These are phyloP conservation scores for Bujurquina vittata DNA, from an alignment of 2,113 vertebrate genomes.

Conservation along the genomic window DNA sequence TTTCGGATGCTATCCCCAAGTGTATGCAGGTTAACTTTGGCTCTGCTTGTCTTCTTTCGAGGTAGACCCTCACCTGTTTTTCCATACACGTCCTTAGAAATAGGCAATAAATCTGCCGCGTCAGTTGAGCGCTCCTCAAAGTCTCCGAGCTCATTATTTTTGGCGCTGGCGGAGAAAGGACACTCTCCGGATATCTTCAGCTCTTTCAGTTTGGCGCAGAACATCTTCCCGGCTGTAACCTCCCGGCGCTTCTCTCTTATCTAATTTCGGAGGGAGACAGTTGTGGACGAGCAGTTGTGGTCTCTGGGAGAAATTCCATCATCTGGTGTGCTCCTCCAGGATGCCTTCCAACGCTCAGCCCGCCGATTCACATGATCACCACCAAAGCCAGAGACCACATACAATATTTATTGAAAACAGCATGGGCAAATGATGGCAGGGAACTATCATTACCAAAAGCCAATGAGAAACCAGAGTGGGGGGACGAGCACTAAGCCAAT, in stretches of 20 bases:
- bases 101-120: slow-evolving; percentile 74
- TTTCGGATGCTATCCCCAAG: slow-evolving; percentile 95
- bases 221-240: slow-evolving; percentile 83
- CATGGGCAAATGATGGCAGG: slow-evolving; percentile 66
- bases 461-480: slow-evolving; percentile 69
- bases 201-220: slow-evolving; percentile 96
- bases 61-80: slow-evolving; percentile 76
- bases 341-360: slow-evolving; percentile 27
- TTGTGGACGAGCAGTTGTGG: slow-evolving; percentile 50
- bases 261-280: slow-evolving; percentile 50
- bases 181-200: slow-evolving; percentile 95
- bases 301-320: slow-evolving; percentile 64
- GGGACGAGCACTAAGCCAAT: slow-evolving; percentile 71
- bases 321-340: slow-evolving; percentile 57
- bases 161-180: slow-evolving; percentile 88
- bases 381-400: slow-evolving; percentile 55
- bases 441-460: slow-evolving; percentile 64
- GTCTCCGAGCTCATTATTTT: slow-evolving; percentile 81
- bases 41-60: slow-evolving; percentile 86
- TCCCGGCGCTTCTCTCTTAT: slow-evolving; percentile 45
- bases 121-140: slow-evolving; percentile 75
- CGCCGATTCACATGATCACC: slow-evolving; percentile 64
- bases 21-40: slow-evolving; percentile 93
- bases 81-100: slow-evolving; percentile 84
- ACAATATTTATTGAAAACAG: slow-evolving; percentile 76